phyloP scores from a whole-genome alignment of 2,113 vertebrate species.

The Brevimyrus niger region DNA sequence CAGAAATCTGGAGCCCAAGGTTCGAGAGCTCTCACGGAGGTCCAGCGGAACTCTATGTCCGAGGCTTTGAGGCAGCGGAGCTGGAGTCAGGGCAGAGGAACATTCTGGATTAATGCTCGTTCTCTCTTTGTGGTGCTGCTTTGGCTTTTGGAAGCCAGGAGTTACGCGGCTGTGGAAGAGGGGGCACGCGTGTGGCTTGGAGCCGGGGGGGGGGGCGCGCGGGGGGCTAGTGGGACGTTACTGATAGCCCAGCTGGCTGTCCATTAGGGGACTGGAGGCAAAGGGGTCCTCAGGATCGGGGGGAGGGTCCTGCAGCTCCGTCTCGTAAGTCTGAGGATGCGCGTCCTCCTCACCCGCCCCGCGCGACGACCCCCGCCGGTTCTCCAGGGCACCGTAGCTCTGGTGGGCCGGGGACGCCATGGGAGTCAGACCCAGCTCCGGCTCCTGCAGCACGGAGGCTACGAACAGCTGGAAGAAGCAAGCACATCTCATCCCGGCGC shows the following conservation, averaged over 20 bases:
- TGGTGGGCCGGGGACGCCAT: conserved; percentile 87
- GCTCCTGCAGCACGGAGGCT: conserved; percentile 84
- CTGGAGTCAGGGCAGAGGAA: conserved; percentile 40
- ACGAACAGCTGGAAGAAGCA: conserved; percentile 74
- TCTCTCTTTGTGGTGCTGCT: conserved; percentile 36
- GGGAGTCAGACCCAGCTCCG: conserved; percentile 80
- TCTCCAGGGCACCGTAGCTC: conserved; percentile 84
- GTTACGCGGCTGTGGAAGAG: conserved; percentile 4
- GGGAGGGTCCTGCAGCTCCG: conserved; percentile 68
- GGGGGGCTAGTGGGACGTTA: conserved; percentile 43
- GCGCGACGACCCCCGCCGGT: conserved; percentile 63
- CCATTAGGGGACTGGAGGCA: conserved; percentile 65
- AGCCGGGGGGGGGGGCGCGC: background rate
- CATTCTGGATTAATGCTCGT: conserved; percentile 43
- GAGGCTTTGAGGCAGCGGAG: conserved; percentile 40
- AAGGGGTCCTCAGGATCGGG: conserved; percentile 62
- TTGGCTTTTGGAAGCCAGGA: conserved; percentile 19
- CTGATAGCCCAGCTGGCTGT: conserved; percentile 69
- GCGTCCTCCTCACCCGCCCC: conserved; percentile 56
- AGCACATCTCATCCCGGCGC: background rate
- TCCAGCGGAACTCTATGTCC: conserved; percentile 9
- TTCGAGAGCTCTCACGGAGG: background rate
- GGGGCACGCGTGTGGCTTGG: background rate
- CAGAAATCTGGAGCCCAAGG: background rate
- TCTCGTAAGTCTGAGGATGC: conserved; percentile 62